phyloP scores from a whole-genome alignment of 2,888 invertebrate genomes.

The Cancer borealis region DNA sequence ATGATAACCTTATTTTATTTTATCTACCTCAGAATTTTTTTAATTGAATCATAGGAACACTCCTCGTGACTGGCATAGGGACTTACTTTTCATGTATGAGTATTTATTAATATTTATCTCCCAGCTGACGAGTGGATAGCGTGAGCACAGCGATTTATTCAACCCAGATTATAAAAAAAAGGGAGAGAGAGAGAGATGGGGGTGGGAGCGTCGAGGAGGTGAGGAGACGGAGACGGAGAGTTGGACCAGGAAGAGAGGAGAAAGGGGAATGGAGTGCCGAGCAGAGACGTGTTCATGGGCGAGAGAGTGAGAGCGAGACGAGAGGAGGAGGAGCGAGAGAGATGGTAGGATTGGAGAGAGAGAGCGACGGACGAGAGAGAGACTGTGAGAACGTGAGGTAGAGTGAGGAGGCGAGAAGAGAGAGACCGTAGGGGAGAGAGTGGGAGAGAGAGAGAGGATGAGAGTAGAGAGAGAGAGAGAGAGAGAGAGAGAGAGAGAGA shows the following conservation, averaged over 20 bases:
- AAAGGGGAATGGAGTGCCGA: background rate
- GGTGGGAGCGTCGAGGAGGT: too few species aligned
- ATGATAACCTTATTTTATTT: background rate
- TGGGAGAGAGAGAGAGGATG: background rate
- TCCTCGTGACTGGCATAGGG: background rate
- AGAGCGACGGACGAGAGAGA: background rate
- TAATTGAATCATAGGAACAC: background rate
- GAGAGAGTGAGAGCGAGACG: background rate
- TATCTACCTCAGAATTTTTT: background rate
- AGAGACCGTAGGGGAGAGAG: background rate
- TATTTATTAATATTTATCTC: background rate
- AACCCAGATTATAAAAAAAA: background rate
- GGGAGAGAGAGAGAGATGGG: conserved; percentile 28
- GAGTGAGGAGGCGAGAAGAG: background rate
- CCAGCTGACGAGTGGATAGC: background rate
- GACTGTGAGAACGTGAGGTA: background rate
- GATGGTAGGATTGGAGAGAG: background rate
- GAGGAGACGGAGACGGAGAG: too few species aligned
- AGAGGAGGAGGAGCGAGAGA: background rate
- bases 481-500: conserved; percentile 39
- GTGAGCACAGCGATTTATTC: background rate
- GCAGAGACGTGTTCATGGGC: too few species aligned
- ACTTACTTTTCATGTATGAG: too few species aligned
- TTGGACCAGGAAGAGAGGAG: background rate
- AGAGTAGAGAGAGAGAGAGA: background rate